Conservation (phyloP, 2,888 invertebrate genomes). For the Nomada fabriciana region DNA sequence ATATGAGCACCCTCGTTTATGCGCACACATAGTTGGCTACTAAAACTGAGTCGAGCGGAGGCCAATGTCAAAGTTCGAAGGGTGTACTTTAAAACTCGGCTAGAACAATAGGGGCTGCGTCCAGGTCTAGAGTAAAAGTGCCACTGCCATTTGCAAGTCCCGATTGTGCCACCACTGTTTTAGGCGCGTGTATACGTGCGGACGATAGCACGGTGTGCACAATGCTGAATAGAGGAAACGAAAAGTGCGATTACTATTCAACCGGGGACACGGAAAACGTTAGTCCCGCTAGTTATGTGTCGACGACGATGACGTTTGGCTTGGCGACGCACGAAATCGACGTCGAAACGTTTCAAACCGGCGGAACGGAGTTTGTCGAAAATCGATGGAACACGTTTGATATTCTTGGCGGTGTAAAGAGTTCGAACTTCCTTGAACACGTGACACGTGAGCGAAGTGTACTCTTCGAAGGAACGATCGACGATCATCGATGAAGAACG, state of each 20-base stretch:
- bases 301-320: not conserved
- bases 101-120: slow-evolving; percentile 55
- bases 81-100: slow-evolving; percentile 59
- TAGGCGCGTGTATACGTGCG: not conserved
- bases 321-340: slow-evolving; percentile 8
- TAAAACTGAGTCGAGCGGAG: slow-evolving; percentile 44
- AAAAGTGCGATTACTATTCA: slow-evolving; percentile 69
- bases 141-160: slow-evolving; percentile 66
- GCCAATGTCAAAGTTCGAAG: slow-evolving; percentile 70
- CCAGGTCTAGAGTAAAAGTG: slow-evolving; percentile 51
- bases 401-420: too few relatives aligned
- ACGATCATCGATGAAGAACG: slow-evolving; percentile 23
- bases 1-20: slow-evolving; percentile 47
- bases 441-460: not conserved
- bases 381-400: not conserved
- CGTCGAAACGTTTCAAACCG: slow-evolving; percentile 17
- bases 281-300: slow-evolving; percentile 55
- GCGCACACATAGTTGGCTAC: slow-evolving; percentile 42
- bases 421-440: too few relatives aligned
- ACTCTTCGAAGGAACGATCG: slow-evolving; percentile 4
- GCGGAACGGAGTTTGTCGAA: not conserved
- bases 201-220: slow-evolving; percentile 44
- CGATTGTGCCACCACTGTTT: slow-evolving; percentile 53
- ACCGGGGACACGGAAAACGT: slow-evolving; percentile 51
- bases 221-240: slow-evolving; percentile 66